phyloP scores from a whole-genome alignment of 1,140 invertebrate genomes.

The Nymphalis io region DNA sequence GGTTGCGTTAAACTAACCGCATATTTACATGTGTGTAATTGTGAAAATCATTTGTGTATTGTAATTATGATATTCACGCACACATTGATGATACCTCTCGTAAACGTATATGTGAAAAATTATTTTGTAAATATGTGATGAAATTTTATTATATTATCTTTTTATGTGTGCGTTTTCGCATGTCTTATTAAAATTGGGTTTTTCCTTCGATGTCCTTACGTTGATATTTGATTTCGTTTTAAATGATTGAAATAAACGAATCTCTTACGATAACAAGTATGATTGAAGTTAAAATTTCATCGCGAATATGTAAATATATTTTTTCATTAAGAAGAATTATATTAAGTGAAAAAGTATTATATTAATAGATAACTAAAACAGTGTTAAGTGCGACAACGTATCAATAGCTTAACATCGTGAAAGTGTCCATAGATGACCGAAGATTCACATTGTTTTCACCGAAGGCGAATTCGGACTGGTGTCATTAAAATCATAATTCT shows the following conservation, averaged over 20 bases:
- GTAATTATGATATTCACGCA: background rate
- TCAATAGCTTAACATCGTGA: conserved; percentile 44
- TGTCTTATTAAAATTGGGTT: background rate
- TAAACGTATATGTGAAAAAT: background rate
- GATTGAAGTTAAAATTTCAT: background rate
- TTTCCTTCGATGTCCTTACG: background rate
- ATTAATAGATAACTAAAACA: conserved; percentile 3
- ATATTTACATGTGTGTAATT: conserved; percentile 6
- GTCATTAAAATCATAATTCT: conserved; percentile 80
- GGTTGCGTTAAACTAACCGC: background rate
- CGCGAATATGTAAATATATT: background rate
- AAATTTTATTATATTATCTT: background rate
- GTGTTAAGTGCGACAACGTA: conserved; percentile 17
- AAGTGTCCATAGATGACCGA: conserved; percentile 54
- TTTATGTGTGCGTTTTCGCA: background rate
- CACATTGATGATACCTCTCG: background rate
- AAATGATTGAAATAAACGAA: too few relatives aligned
- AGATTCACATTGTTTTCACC: conserved; percentile 76
- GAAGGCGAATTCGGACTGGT: conserved; percentile 70
- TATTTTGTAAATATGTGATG: conserved; percentile 7
- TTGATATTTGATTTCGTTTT: too few relatives aligned
- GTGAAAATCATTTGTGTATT: conserved; percentile 1
- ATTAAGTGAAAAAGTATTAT: background rate
- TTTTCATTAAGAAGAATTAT: background rate
- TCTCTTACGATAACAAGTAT: too few relatives aligned